Base-by-base conservation (phyloP, 2,888 invertebrate species). In the Latrodectus elegans region DNA sequence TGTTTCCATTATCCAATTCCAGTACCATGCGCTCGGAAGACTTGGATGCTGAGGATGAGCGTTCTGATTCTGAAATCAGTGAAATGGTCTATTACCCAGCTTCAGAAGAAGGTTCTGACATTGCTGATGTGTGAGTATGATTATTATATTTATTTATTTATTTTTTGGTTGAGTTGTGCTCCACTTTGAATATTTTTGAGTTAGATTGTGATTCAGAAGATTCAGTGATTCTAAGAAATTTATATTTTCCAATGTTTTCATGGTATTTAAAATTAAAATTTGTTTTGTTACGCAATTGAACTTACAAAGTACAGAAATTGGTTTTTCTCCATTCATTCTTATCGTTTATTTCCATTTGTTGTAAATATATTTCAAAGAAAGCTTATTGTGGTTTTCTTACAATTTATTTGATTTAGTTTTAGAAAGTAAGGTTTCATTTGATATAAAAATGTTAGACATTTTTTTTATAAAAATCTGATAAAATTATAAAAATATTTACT, bases 71-170 rank as follows among this genome's bases (percentile, higher is more conserved):
- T 0, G 96, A 95, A 91, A 94, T 95, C 86, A 90, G 90, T 55
- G 94, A 94, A 90, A 92, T 94, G 38, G 93, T 95, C 89, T 96
- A 96, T 92, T 96, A 96, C 91, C 96, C 95, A 12, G 94, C 94
- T n/a, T 94, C 94, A 65, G 90, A 90, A 68, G 89, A 90, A 65
- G 84, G 78, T 15, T 88, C 90, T 11, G 89, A 90, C n/a, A 73
- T 74, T 49, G 78, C 78, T 65, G 90, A 90, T 55, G 85, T 89
- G 90, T 90, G 75, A 64, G 83, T 65, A 38, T 26, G 51, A 15
- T 55, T 53, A 10, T 38, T 73, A 14, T 72, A 72, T 68, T 4
- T 9, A 10, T 17, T 26, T 26, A n/a, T n/a, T n/a, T n/a, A n/a
- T n/a, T 68, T 68, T 17, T 17, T 38, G 26, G 38, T 38, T 38